These are phyloP conservation scores for Colaptes auratus DNA, from an alignment of 2,113 vertebrate genomes.

Conservation along the genomic window DNA sequence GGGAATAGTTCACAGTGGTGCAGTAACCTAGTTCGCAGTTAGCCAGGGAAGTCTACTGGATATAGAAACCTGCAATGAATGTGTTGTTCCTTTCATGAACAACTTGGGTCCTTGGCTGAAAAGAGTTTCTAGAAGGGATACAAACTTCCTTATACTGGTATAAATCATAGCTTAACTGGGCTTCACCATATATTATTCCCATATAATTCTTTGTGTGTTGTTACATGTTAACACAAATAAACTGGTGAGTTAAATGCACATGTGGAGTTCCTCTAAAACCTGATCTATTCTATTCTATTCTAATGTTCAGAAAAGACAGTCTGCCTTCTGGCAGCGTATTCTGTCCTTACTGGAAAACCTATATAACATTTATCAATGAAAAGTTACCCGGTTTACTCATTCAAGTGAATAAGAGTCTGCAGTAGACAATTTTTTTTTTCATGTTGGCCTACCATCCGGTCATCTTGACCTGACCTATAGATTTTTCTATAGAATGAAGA, in stretches of 20 bases:
- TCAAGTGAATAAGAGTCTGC: background rate
- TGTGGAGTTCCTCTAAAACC: background rate
- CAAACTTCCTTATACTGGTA: background rate
- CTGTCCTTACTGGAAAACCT: background rate
- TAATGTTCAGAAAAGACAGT: background rate
- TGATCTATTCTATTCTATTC: too few relatives aligned
- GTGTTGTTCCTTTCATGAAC: background rate
- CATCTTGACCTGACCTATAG: background rate
- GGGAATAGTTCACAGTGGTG: background rate
- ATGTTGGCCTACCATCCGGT: background rate
- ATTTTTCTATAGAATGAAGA: background rate
- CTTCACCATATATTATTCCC: rapidly evolving
- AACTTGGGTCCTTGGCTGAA: background rate
- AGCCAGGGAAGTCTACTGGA: background rate
- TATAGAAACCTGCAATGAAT: background rate
- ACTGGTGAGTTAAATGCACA: rapidly evolving
- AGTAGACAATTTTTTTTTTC: background rate
- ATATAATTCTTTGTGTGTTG: background rate
- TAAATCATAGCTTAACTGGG: background rate
- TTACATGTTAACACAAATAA: background rate
- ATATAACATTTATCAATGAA: background rate
- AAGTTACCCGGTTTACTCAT: background rate
- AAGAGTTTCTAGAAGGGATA: background rate
- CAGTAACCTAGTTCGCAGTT: background rate
- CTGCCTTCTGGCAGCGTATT: background rate